Conservation (phyloP, 2,888 invertebrate species). For the Tetrapedia diversipes region DNA sequence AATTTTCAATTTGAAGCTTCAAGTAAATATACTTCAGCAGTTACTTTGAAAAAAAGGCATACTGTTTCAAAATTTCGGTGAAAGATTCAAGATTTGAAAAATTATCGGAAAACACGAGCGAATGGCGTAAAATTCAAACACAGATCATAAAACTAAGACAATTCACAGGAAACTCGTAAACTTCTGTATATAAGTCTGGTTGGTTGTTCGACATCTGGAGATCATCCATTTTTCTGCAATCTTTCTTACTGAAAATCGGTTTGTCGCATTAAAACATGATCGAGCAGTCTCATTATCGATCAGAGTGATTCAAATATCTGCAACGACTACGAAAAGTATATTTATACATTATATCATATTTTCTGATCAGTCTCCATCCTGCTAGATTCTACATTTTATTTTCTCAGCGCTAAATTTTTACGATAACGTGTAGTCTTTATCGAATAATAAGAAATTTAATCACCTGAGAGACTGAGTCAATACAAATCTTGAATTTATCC, state of each 20-base stretch:
- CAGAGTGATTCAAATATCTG: conserved; percentile 11
- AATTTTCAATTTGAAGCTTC: no score
- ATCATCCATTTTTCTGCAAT: neutral
- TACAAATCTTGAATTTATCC: no score
- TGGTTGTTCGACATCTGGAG: neutral
- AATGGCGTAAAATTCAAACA: neutral
- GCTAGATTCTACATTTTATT: no score
- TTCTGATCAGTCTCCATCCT: no score
- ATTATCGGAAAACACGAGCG: neutral
- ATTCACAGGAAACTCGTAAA: neutral
- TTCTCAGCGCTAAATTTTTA: no score
- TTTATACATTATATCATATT: no score
- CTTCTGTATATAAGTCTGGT: neutral
- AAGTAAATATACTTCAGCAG: no score
- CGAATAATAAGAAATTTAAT: no score
- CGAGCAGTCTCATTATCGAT: neutral
- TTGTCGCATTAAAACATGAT: neutral
- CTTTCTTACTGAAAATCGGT: conserved; percentile 1
- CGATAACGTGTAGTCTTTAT: no score
- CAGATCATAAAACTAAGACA: neutral
- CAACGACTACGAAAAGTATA: no score
- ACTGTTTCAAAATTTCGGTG: neutral
- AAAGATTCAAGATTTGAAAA: neutral
- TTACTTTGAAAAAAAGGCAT: neutral
- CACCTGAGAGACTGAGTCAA: no score